These are phyloP conservation scores for Oncorhynchus clarkii DNA, from an alignment of 2,113 vertebrate species.

Conservation along the genomic window DNA sequence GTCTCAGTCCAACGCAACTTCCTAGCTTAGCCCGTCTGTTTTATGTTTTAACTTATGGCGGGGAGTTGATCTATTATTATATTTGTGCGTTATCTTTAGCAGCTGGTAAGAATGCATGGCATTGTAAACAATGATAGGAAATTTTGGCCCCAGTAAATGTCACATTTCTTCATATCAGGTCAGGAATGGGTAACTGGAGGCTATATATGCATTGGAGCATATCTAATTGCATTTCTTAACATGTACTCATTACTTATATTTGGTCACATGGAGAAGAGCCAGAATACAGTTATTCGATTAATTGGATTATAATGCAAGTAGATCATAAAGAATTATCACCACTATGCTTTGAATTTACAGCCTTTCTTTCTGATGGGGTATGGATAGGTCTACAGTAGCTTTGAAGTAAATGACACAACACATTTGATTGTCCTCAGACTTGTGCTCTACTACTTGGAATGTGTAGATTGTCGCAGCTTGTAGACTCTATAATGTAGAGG, in stretches of 20 bases:
- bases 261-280: conserved; percentile 21
- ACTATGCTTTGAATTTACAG: background rate
- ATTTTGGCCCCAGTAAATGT: conserved; percentile 55
- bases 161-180: conserved; percentile 56
- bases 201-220: conserved; percentile 51
- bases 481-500: background rate
- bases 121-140: conserved; percentile 52
- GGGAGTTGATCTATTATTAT: conserved; percentile 46
- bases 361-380: background rate
- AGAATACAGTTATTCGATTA: conserved; percentile 19
- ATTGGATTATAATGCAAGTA: conserved; percentile 39
- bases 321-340: conserved; percentile 26
- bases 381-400: background rate
- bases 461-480: background rate
- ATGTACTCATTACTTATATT: conserved; percentile 53
- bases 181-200: conserved; percentile 47
- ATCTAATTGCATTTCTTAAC: conserved; percentile 22
- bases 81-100: conserved; percentile 48
- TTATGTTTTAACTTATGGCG: conserved; percentile 7
- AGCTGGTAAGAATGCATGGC: conserved; percentile 53
- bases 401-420: too few relatives aligned
- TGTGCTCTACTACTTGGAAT: background rate
- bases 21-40: conserved; percentile 3
- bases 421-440: background rate
- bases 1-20: too few relatives aligned